These are phyloP conservation scores for Acanthopleura granulata DNA, from an alignment of 2,888 invertebrate genomes.

Conservation along the genomic window DNA sequence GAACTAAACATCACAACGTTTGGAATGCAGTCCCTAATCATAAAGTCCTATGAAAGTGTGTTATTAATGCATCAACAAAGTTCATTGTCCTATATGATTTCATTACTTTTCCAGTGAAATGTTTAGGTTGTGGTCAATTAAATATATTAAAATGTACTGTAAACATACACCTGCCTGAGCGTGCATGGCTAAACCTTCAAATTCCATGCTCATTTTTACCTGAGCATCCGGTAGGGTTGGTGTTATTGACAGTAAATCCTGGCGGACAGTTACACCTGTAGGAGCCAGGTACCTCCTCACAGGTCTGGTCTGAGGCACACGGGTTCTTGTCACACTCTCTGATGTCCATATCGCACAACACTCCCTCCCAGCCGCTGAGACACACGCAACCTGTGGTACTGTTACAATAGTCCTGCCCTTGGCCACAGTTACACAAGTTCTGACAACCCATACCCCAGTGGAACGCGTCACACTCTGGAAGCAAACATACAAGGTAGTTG, in stretches of 20 bases:
- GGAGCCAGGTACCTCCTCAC: slow-evolving; percentile 23
- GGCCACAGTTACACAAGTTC: slow-evolving; percentile 32
- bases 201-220: background rate
- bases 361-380: slow-evolving; percentile 31
- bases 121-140: too few relatives aligned
- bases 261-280: slow-evolving; percentile 23
- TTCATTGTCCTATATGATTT: too few relatives aligned
- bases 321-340: slow-evolving; percentile 29
- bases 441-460: slow-evolving; percentile 37
- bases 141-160: too few relatives aligned
- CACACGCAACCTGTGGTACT: slow-evolving; percentile 33
- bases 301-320: slow-evolving; percentile 21
- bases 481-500: background rate
- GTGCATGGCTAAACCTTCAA: too few relatives aligned
- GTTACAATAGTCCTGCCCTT: slow-evolving; percentile 29
- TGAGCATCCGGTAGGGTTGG: background rate
- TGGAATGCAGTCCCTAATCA: too few relatives aligned
- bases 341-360: slow-evolving; percentile 26
- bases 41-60: too few relatives aligned
- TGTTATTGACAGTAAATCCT: slow-evolving; percentile 22
- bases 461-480: slow-evolving; percentile 34
- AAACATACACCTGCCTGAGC: too few relatives aligned
- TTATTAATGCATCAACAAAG: too few relatives aligned
- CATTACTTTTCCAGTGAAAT: too few relatives aligned
- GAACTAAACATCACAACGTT: too few relatives aligned